These are phyloP conservation scores for Passer domesticus DNA, from an alignment of 2,113 vertebrate species.

Conservation along the genomic window DNA sequence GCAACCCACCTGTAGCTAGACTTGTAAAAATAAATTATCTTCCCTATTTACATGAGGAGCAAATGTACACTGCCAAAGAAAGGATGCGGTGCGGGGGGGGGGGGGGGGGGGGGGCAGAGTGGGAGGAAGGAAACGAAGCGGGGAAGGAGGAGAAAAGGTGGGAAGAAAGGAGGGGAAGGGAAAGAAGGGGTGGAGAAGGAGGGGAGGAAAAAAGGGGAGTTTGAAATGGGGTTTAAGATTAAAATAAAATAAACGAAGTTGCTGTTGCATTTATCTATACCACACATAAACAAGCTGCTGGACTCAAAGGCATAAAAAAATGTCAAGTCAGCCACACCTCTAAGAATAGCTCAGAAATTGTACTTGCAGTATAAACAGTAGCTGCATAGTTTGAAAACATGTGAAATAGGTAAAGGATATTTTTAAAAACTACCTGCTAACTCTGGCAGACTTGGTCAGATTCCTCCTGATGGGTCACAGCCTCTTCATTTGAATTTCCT, in stretches of 20 bases:
- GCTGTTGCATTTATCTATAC: background rate
- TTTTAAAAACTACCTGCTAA: background rate
- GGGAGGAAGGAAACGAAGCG: fast-evolving
- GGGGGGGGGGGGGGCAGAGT: too few relatives aligned
- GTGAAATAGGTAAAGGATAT: background rate
- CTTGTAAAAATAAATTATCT: background rate
- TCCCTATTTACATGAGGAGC: background rate
- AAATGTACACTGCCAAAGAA: background rate
- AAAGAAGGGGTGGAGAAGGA: background rate
- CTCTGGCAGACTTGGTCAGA: background rate
- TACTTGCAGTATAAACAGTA: background rate
- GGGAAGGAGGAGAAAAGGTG: fast-evolving
- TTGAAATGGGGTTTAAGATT: background rate
- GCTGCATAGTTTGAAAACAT: background rate
- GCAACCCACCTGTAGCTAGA: background rate
- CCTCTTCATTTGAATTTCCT: background rate
- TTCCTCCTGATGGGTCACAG: background rate
- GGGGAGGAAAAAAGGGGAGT: fast-evolving
- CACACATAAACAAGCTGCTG: background rate
- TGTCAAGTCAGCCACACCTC: background rate
- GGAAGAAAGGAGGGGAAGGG: background rate
- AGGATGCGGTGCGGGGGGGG: too few relatives aligned
- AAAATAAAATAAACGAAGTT: background rate
- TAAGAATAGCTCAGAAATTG: background rate
- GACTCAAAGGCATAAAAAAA: background rate